A percentile compares a stretch with the other conserved stretches of the same genome.
phyloP scores from a whole-genome alignment of 1,140 invertebrate species.

The Sarcophaga bullata region DNA sequence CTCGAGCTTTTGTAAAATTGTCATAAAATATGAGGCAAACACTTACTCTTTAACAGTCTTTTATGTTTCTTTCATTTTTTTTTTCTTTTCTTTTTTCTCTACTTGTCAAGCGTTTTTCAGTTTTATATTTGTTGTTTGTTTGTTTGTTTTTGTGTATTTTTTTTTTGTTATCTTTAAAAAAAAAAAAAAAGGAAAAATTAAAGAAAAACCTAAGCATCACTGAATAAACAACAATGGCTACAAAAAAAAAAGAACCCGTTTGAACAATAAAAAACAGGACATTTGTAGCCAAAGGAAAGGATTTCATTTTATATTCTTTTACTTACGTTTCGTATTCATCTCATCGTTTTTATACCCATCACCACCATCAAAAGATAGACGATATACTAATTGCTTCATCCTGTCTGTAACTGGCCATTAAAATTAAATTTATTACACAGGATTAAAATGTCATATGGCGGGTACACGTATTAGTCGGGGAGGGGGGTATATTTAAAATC shows the following conservation, averaged over 20 bases:
- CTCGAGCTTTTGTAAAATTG: slow-evolving; percentile 25
- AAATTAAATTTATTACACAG: no score
- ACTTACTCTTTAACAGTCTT: slow-evolving; percentile 4
- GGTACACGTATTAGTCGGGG: no score
- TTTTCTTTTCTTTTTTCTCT: neutral
- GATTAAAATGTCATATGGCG: no score
- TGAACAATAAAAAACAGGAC: slow-evolving; percentile 36
- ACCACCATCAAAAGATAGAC: no score
- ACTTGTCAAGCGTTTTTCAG: slow-evolving; percentile 33
- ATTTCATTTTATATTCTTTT: slow-evolving; percentile 31
- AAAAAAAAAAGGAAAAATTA: neutral
- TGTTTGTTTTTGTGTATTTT: no score
- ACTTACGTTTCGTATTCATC: slow-evolving; percentile 31
- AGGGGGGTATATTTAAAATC: no score
- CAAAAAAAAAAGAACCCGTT: slow-evolving; percentile 13
- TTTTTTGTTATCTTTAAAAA: no score
- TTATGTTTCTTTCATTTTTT: neutral
- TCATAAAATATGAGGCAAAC: slow-evolving; percentile 35
- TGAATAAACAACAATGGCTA: slow-evolving; percentile 20
- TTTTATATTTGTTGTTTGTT: neutral
- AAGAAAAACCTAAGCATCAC: slow-evolving; percentile 14
- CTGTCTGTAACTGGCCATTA: no score
- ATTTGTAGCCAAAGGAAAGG: slow-evolving; percentile 34
- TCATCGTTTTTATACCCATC: neutral
- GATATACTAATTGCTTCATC: no score